Percentiles rank a stretch among this genome's conserved stretches.
These are phyloP conservation scores for Embiotoca jacksoni DNA, from an alignment of 2,113 vertebrate genomes.

Conservation along the genomic window DNA sequence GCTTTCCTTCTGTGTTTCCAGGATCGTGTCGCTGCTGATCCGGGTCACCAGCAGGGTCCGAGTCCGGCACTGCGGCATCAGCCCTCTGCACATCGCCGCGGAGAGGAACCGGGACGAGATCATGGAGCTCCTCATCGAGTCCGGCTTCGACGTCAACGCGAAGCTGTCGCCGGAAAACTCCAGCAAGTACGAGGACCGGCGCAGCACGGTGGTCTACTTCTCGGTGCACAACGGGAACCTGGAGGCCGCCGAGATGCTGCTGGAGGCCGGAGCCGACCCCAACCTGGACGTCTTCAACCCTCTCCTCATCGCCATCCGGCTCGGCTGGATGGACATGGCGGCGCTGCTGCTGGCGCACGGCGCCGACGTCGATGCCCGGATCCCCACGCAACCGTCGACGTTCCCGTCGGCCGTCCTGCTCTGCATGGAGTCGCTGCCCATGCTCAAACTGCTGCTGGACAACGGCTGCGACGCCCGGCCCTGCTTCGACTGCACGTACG, in stretches of 20 bases:
- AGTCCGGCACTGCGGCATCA: constrained; percentile 88
- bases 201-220: constrained; percentile 89
- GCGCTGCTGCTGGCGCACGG: constrained; percentile 88
- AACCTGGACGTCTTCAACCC: constrained; percentile 90
- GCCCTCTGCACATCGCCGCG: constrained; percentile 90
- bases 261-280: constrained; percentile 89
- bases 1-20: constrained; percentile 50
- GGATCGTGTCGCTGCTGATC: constrained; percentile 89
- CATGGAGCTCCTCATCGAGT: constrained; percentile 85
- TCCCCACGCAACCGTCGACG: constrained; percentile 86
- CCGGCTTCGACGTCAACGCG: constrained; percentile 87
- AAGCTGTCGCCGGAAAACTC: constrained; percentile 85
- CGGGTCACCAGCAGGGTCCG: constrained; percentile 87
- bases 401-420: constrained; percentile 93
- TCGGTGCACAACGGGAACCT: constrained; percentile 90
- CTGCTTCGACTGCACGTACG: constrained; percentile 89
- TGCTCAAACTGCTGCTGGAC: constrained; percentile 92
- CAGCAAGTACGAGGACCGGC: constrained; percentile 88
- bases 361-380: constrained; percentile 87
- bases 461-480: constrained; percentile 86
- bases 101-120: constrained; percentile 88
- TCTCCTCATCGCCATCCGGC: constrained; percentile 89
- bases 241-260: constrained; percentile 85
- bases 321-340: constrained; percentile 86
- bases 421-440: constrained; percentile 86